Conservation (phyloP, 2,888 invertebrate genomes). For the Ganaspis brasiliensis region DNA sequence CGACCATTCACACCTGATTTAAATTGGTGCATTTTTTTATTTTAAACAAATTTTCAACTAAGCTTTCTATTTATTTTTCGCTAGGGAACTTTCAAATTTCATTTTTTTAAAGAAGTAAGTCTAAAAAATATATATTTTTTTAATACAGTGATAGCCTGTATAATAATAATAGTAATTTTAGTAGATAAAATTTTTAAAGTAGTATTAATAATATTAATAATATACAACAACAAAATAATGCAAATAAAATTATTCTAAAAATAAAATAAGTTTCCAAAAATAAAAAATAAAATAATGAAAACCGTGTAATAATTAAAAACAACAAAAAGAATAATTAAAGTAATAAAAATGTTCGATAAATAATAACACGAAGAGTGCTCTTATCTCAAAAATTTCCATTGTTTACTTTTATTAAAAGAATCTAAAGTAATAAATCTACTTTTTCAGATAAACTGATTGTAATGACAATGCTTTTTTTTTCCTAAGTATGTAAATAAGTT, state of each 20-base stretch:
- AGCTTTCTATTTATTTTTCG: too few relatives aligned
- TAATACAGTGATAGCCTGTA: too few relatives aligned
- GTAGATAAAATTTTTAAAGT: too few relatives aligned
- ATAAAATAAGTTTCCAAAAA: slow-evolving; percentile 1
- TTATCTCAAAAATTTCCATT: slow-evolving; percentile 9
- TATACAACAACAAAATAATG: too few relatives aligned
- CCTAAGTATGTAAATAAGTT: slow-evolving; percentile 17
- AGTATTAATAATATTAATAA: too few relatives aligned
- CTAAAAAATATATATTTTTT: too few relatives aligned
- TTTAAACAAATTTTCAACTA: too few relatives aligned
- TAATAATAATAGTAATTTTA: too few relatives aligned
- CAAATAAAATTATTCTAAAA: background rate
- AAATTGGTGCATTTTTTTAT: too few relatives aligned
- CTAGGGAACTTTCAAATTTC: too few relatives aligned
- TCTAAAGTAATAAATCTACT: slow-evolving; percentile 22
- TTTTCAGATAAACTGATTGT: slow-evolving; percentile 26
- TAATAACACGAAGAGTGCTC: background rate
- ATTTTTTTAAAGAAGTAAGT: too few relatives aligned
- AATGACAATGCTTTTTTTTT: slow-evolving; percentile 20
- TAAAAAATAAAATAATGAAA: background rate
- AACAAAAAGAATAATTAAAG: background rate
- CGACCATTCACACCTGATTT: too few relatives aligned
- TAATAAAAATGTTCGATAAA: background rate
- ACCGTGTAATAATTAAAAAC: background rate
- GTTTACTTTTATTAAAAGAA: slow-evolving; percentile 24